phyloP scores from a whole-genome alignment of 1,140 invertebrate species.

The Nephila pilipes region DNA sequence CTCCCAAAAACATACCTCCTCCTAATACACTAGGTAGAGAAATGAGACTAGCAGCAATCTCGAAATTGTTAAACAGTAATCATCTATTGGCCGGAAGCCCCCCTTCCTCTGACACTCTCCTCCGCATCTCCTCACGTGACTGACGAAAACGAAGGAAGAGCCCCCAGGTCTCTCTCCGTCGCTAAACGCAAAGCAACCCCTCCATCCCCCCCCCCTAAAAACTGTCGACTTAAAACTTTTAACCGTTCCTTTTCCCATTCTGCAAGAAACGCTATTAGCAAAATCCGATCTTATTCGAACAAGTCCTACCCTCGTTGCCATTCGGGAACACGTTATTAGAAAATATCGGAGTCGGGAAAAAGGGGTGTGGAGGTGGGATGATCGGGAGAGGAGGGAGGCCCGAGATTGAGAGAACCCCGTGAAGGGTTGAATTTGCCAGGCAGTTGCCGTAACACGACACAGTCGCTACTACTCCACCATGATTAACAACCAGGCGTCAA shows the following conservation, averaged over 20 bases:
- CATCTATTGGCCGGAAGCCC: constrained; percentile 31
- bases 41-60: constrained; percentile 13
- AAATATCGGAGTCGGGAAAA: constrained; percentile 52
- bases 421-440: constrained; percentile 21
- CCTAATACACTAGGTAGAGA: constrained; percentile 13
- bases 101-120: neutral
- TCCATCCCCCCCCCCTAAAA: constrained; percentile 17
- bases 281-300: constrained; percentile 67
- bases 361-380: neutral
- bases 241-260: constrained; percentile 42
- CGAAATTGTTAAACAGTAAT: constrained; percentile 70
- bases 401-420: constrained; percentile 53
- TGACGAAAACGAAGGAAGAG: neutral
- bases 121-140: neutral
- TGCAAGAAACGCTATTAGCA: constrained; percentile 55
- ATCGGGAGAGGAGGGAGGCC: neutral
- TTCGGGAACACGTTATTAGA: constrained; percentile 62
- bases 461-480: neutral
- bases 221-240: constrained; percentile 72
- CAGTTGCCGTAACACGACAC: constrained; percentile 54
- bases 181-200: neutral
- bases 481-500: constrained; percentile 71
- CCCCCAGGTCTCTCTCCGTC: constrained; percentile 19
- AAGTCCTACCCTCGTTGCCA: constrained; percentile 42
- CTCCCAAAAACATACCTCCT: neutral